Percentiles rank a stretch among this genome's conserved stretches.
Evolutionary conservation across 2,797 vertebrate genomes (phyloP).

Genomic region (Falco rusticolus): DNA sequence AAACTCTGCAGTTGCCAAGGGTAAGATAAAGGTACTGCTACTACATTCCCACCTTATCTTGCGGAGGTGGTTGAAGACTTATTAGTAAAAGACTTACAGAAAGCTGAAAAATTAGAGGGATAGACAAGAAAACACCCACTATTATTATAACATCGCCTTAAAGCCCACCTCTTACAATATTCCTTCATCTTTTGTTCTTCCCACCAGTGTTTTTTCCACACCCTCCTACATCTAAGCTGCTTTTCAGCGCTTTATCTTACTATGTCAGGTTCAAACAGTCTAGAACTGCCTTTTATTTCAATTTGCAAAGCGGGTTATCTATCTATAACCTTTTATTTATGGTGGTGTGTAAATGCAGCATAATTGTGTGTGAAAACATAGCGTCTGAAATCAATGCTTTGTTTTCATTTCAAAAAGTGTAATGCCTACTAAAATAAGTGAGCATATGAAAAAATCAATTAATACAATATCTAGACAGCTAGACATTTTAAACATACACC

Average conservation of each 20-base stretch:
- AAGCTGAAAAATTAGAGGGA: background rate
- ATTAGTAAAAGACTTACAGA: background rate
- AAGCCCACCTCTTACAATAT: background rate
- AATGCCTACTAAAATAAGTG: background rate
- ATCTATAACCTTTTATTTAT: background rate
- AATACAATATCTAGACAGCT: background rate
- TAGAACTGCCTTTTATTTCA: background rate
- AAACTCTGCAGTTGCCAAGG: background rate
- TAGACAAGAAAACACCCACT: background rate
- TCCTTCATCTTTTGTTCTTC: background rate
- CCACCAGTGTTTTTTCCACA: background rate
- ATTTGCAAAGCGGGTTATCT: background rate
- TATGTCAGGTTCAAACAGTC: background rate
- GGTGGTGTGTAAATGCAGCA: background rate
- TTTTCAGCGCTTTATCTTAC: background rate
- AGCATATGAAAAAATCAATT: background rate
- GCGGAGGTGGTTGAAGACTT: background rate
- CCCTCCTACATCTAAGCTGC: background rate
- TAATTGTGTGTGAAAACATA: background rate
- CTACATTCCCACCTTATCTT: background rate
- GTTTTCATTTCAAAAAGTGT: slow-evolving; percentile 4
- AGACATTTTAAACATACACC: background rate
- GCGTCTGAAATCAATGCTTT: background rate
- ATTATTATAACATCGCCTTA: background rate
- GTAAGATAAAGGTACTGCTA: background rate